A percentile compares a stretch with the other conserved stretches of the same genome.
These are phyloP conservation scores for Calliphora vomitoria DNA, from an alignment of 2,888 invertebrate genomes.

Conservation along the genomic window DNA sequence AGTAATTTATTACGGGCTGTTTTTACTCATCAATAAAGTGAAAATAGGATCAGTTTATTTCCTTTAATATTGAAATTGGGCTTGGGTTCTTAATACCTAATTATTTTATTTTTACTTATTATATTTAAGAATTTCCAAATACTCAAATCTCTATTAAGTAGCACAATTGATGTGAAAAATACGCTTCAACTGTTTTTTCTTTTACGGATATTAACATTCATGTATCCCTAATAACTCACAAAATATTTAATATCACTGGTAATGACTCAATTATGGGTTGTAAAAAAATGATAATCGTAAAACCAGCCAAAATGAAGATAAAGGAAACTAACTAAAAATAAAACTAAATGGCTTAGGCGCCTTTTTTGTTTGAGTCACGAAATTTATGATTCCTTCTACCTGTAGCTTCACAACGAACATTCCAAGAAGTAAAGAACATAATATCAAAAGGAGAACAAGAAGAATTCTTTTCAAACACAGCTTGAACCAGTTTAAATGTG, in stretches of 20 bases:
- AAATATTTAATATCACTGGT: constrained; percentile 49
- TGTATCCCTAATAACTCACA: background rate
- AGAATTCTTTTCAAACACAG: constrained; percentile 51
- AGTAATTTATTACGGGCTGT: no score
- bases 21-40: no score
- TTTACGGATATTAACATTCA: no score
- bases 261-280: constrained; percentile 60
- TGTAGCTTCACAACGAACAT: constrained; percentile 30
- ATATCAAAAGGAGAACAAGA: background rate
- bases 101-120: no score
- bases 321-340: constrained; percentile 23
- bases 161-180: no score
- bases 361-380: constrained; percentile 48
- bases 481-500: constrained; percentile 60
- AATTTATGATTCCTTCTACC: constrained; percentile 62
- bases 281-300: constrained; percentile 39
- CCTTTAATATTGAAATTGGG: no score
- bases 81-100: no score
- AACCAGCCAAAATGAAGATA: constrained; percentile 11
- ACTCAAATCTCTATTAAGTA: no score
- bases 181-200: no score
- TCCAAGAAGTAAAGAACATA: constrained; percentile 40
- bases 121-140: no score
- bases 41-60: no score
- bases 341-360: constrained; percentile 45